A percentile compares a stretch with the other conserved stretches of the same genome.
phyloP scores from a whole-genome alignment of 2,113 vertebrate genomes.

The Thamnophis sirtalis region DNA sequence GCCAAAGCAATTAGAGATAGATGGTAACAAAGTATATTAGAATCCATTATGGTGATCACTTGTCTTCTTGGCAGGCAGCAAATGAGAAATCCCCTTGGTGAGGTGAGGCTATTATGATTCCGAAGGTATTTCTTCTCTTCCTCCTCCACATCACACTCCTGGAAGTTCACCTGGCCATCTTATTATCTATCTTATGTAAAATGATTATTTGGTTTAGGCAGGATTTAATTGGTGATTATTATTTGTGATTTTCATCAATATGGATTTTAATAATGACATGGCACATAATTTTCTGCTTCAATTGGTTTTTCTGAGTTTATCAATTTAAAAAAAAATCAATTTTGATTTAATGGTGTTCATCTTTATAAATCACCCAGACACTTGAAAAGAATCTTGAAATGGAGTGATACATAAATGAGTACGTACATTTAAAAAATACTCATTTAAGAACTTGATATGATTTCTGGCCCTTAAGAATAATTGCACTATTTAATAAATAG shows the following conservation, averaged over 20 bases:
- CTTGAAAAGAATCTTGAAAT: neutral
- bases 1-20: no score
- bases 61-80: neutral
- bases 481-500: no score
- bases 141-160: neutral
- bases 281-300: neutral
- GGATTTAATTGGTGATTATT: neutral
- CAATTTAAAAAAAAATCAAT: neutral
- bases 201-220: neutral
- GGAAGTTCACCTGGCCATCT: neutral
- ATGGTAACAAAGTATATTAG: neutral
- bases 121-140: neutral
- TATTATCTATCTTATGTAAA: neutral
- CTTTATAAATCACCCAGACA: neutral
- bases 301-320: neutral
- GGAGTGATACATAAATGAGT: neutral
- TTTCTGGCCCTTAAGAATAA: neutral
- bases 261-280: neutral
- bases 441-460: neutral
- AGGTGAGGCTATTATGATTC: neutral
- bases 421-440: neutral
- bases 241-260: neutral
- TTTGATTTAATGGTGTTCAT: neutral
- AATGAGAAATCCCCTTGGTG: neutral
- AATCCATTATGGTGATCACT: neutral